These are phyloP conservation scores for Drosophila eugracilis DNA, from an alignment of 1,140 invertebrate species.

Conservation along the genomic window DNA sequence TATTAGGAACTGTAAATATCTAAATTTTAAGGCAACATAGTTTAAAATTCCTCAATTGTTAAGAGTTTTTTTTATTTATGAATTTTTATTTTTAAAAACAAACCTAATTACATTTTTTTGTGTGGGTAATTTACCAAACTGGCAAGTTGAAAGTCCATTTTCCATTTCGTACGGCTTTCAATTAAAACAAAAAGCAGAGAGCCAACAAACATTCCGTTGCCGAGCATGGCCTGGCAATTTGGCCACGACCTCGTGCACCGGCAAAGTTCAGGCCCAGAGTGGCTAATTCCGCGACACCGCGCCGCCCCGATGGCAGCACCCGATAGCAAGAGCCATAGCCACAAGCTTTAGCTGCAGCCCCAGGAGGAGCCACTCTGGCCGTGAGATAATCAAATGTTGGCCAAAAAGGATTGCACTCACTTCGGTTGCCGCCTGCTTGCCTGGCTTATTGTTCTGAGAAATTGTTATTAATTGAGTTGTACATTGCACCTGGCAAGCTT, in stretches of 20 bases:
- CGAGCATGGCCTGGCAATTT: slow-evolving; percentile 54
- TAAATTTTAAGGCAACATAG: too few relatives aligned
- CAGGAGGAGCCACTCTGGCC: slow-evolving; percentile 34
- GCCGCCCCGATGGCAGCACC: slow-evolving; percentile 56
- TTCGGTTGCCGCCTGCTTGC: neutral
- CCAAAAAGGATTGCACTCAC: slow-evolving; percentile 40
- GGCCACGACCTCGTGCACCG: slow-evolving; percentile 66
- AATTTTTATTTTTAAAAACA: neutral
- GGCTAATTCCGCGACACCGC: slow-evolving; percentile 69
- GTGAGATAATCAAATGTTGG: slow-evolving; percentile 72
- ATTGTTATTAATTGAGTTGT: slow-evolving; percentile 84
- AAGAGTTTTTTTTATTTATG: neutral
- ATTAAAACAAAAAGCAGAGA: slow-evolving; percentile 67
- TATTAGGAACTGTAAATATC: neutral
- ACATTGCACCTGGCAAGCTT: slow-evolving; percentile 24
- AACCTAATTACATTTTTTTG: too few relatives aligned
- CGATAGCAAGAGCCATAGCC: slow-evolving; percentile 50
- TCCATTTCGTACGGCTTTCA: slow-evolving; percentile 75
- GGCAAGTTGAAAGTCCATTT: slow-evolving; percentile 68
- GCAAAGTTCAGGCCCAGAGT: slow-evolving; percentile 59
- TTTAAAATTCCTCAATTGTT: too few relatives aligned
- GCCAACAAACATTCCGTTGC: slow-evolving; percentile 33
- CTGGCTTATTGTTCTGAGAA: slow-evolving; percentile 73
- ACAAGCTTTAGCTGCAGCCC: neutral
- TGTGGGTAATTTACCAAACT: slow-evolving; percentile 64